Evolutionary conservation across 1,140 invertebrate species (phyloP), one percentile per base, ranked within the genome.

Genomic region (Vanessa atalanta): DNA sequence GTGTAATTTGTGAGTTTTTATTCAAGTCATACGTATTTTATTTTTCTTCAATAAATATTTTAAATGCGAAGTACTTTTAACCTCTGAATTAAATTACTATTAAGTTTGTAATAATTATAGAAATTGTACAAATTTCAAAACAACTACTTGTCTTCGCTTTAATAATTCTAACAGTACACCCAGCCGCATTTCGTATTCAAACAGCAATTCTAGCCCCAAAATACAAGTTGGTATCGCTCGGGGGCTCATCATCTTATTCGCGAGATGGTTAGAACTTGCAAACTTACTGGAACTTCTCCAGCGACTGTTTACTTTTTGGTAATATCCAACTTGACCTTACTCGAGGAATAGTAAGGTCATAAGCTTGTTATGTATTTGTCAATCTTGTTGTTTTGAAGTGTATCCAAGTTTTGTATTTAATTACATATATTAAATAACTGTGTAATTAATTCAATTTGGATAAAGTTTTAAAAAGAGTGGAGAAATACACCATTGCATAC

Each of bases 221-320:
- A 73, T 76, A 51, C 60, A 80, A 80, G 71, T 78, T 74, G 68
- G 69, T 80, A 71, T 72, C 71, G 74, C 79, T 67, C 65, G 69
- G 47, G 72, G 80, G 75, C 72, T 83, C 69, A 73, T 80, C 76
- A 78, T 80, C 70, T 72, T 55, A 76, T 72, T 76, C 75, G 79
- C 80, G 72, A 80, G 79, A 79, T 83, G 78, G 72, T 81, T 65
- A 70, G 74, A 85, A 85, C 84, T 85, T 78, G 74, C 76, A 78
- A 85, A 83, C 77, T 85, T 70, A 68, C 72, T 70, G 65, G 55
- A 88, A 88, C 77, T 90, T 87, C 68, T 55, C 71, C 70, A 83
- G 76, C 78, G 80, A 79, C 82, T 85, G 79, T 88, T 83, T 83
- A 79, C 75, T 72, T 76, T 73, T 64, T 79, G 73, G 61, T 83